Percentiles rank a stretch among this genome's conserved stretches.
phyloP scores from a whole-genome alignment of 37 sponge, comb jelly and placozoan species.

The Chondrosia reniformis region DNA sequence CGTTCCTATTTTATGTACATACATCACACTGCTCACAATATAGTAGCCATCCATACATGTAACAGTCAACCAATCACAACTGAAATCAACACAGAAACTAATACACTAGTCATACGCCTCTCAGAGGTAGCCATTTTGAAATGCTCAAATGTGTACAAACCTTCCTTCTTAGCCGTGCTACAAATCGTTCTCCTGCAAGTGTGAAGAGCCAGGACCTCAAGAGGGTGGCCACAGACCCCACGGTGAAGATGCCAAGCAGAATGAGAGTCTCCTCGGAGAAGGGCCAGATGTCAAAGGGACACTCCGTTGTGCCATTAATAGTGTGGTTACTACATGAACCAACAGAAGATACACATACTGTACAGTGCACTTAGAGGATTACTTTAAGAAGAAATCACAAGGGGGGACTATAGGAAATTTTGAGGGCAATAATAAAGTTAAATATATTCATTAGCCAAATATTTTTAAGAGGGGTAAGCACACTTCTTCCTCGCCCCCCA shows the following conservation, averaged over 20 bases:
- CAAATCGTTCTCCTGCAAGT: constrained; percentile 72
- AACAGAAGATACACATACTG: not conserved
- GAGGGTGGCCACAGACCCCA: constrained; percentile 44
- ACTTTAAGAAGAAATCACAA: no score
- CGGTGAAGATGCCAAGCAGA: constrained; percentile 57
- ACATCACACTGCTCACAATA: no score
- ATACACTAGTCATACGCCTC: no score
- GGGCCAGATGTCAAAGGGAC: not conserved
- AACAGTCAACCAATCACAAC: not conserved
- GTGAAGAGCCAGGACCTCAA: constrained; percentile 55
- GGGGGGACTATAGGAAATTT: no score
- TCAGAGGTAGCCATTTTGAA: not conserved
- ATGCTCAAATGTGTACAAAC: constrained; percentile 28
- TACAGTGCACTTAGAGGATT: no score
- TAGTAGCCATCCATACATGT: no score
- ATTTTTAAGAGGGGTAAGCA: no score
- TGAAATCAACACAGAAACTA: no score
- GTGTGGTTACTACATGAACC: not conserved
- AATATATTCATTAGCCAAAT: no score
- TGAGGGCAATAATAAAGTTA: no score
- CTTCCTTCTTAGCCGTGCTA: constrained; percentile 61
- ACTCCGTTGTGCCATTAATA: not conserved
- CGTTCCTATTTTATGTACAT: no score
- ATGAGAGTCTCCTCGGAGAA: constrained; percentile 24
- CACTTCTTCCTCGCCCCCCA: no score